A percentile compares a stretch with the other conserved stretches of the same genome.
Evolutionary conservation across 2,888 invertebrate species (phyloP).

Genomic region (Cartodere bifasciata): DNA sequence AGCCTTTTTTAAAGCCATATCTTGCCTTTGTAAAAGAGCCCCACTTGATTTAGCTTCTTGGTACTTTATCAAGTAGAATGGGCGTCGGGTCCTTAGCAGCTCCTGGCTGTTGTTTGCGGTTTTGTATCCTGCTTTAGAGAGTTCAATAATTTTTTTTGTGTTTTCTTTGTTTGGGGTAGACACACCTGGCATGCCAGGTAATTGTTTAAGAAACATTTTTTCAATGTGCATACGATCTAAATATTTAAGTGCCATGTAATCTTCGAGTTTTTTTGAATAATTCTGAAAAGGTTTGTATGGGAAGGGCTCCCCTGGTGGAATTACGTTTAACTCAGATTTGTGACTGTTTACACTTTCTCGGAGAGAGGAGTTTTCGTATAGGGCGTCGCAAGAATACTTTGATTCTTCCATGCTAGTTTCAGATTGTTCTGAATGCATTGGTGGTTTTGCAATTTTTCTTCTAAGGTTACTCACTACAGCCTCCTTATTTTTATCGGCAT

Average conservation of each 20-base stretch:
- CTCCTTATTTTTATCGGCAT: slow-evolving; percentile 10
- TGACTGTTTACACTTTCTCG: slow-evolving; percentile 21
- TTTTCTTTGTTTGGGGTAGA: slow-evolving; percentile 27
- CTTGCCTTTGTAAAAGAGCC: no score
- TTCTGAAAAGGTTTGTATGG: slow-evolving; percentile 21
- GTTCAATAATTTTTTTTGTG: slow-evolving; percentile 17
- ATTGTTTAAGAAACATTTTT: slow-evolving; percentile 26
- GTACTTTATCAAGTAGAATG: no score
- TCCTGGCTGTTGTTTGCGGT: slow-evolving; percentile 24
- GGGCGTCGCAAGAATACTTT: no score
- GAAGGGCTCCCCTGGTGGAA: slow-evolving; percentile 17
- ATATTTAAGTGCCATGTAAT: slow-evolving; percentile 27
- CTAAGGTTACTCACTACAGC: slow-evolving; percentile 14
- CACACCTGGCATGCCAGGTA: slow-evolving; percentile 22
- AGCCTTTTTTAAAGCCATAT: no score
- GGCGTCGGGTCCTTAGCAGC: no score
- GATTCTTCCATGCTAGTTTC: not conserved
- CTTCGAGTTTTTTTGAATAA: slow-evolving; percentile 22
- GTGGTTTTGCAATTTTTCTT: not conserved
- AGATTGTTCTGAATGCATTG: not conserved
- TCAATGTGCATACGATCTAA: slow-evolving; percentile 29
- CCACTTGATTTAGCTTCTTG: no score
- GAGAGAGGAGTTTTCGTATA: no score
- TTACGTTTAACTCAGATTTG: slow-evolving; percentile 17
- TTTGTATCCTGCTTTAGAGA: slow-evolving; percentile 21